A percentile compares a stretch with the other conserved stretches of the same genome.
Conservation (phyloP, 2,888 invertebrate species). For the Xanthorhoe spadicearia region DNA sequence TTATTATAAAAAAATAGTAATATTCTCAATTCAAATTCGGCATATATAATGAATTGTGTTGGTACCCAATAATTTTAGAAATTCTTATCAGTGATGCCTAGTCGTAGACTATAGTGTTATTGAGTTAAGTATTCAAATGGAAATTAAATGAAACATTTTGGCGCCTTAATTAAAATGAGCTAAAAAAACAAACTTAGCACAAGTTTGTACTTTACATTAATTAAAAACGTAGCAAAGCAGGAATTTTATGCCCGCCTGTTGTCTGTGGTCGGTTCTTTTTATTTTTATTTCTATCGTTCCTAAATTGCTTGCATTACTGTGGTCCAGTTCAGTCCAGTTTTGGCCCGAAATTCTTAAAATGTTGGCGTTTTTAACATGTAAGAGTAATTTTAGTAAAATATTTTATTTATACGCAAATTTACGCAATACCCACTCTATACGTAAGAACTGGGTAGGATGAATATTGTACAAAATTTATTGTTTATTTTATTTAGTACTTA, state of each 20-base stretch:
- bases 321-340: constrained; percentile 11
- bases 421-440: too few species aligned
- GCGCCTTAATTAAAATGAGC: constrained; percentile 17
- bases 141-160: constrained; percentile 1
- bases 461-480: too few species aligned
- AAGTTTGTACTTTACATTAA: constrained; percentile 21
- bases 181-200: constrained; percentile 6
- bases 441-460: too few species aligned
- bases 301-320: constrained; percentile 30
- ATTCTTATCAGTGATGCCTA: too few species aligned
- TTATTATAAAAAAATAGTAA: too few species aligned
- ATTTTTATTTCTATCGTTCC: constrained; percentile 31
- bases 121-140: not conserved
- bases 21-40: too few species aligned
- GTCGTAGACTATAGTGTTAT: not conserved
- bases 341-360: constrained; percentile 14
- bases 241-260: constrained; percentile 28
- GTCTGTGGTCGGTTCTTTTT: constrained; percentile 28
- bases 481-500: too few species aligned
- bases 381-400: too few species aligned
- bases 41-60: too few species aligned
- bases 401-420: too few species aligned
- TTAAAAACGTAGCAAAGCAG: constrained; percentile 21
- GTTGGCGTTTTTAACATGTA: not conserved
- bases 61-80: too few species aligned